Evolutionary conservation across 2,888 invertebrate genomes (phyloP), one percentile per base, ranked within the genome.

Genomic region (Cistogaster globosa): DNA sequence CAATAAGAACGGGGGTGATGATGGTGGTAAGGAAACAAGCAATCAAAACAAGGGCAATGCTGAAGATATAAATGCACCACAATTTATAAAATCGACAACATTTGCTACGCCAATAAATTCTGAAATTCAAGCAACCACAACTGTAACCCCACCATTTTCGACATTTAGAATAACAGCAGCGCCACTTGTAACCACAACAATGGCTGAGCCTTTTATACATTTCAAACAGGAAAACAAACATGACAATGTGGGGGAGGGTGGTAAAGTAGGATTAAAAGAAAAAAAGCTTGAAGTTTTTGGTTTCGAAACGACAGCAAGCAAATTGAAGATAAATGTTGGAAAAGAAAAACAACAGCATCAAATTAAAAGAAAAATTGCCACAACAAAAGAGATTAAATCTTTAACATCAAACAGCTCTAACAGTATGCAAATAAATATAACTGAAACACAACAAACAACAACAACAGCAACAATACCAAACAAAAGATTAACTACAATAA

Each of bases 361-460:
- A 75, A 85, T 76, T 82, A 75, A 71, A 67, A 84, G 86, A 82
- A 63, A 75, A 77, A 80, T 58, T 79, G 74, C 18, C 60, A 60
- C 85, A 86, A 62, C 86, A 83, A 72, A 86, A 78, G 63, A 84
- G 84, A 72, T 81, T 82, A 76, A 85, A 85, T 79, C 85, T 75
- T 58, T 79, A 75, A 65, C 63, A 74, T 60, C 80, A 74, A 55
- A 48, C 69, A 81, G 51, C 12, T 57, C 65, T 67, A 82, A 65
- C 67, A 72, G 11, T 72, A 67, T 80, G 58, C 79, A 67, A 67
- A 55, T 72, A 87, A 87, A 88, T 88, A 83, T 87, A 88, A 58
- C 65, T 60, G 45, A 69, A 53, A 67, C 48, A 57, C 32, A 16
- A 38, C 18, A 11, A 53, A 45, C 63, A 32, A 32, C 55, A 22